phyloP scores from a whole-genome alignment of 2,888 invertebrate genomes.

The Stegana nigrithorax region DNA sequence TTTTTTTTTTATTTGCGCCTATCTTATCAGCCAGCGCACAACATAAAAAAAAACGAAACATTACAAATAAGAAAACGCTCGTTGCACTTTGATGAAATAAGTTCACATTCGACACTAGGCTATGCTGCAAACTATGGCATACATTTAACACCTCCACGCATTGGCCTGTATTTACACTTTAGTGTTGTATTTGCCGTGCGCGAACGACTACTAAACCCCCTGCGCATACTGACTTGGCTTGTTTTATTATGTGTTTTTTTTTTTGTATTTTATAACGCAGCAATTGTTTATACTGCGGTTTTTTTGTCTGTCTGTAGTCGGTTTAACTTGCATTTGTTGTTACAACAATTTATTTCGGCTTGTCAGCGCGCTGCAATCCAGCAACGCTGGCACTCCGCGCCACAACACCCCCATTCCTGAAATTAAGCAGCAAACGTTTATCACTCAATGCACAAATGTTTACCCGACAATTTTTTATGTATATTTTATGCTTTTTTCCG shows the following conservation, averaged over 20 bases:
- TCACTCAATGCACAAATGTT: background rate
- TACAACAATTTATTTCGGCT: conserved; percentile 4
- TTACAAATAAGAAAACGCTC: conserved; percentile 3
- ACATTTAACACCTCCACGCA: no score
- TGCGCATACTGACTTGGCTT: no score
- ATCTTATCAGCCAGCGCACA: conserved; percentile 14
- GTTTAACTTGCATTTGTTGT: background rate
- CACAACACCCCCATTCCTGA: background rate
- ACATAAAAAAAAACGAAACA: conserved; percentile 28
- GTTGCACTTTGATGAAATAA: conserved; percentile 42
- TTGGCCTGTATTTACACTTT: no score
- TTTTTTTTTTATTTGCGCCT: background rate
- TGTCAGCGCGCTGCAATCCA: conserved; percentile 2
- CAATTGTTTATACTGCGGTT: conserved; percentile 9
- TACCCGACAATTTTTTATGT: background rate
- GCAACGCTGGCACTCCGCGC: background rate
- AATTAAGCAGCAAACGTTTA: background rate
- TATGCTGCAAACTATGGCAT: no score
- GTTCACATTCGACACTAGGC: conserved; percentile 8
- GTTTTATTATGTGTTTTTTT: no score
- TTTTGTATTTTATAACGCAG: no score
- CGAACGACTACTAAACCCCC: no score
- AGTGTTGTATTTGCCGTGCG: no score
- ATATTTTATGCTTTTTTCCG: background rate
- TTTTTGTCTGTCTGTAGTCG: background rate